A percentile compares a stretch with the other conserved stretches of the same genome.
Conservation (phyloP, 2,888 invertebrate genomes). For the Macrophya annulata region DNA sequence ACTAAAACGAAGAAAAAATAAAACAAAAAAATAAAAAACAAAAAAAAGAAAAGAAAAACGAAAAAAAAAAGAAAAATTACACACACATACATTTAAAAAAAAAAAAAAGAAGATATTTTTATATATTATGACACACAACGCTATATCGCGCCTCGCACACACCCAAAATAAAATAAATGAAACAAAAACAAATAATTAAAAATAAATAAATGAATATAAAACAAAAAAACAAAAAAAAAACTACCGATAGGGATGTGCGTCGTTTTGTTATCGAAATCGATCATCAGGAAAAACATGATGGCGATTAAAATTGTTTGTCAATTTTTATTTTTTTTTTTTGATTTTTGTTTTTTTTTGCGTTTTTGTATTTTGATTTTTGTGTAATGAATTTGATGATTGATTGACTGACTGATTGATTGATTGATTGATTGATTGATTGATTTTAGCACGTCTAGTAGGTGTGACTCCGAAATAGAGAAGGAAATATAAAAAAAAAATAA, state of each 20-base stretch:
- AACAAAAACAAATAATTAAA: not conserved
- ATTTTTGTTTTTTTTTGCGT: not conserved
- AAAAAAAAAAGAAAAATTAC: conserved; percentile 24
- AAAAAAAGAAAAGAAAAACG: conserved; percentile 51
- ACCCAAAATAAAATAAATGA: not conserved
- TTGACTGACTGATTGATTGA: not conserved
- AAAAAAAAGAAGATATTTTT: conserved; percentile 62
- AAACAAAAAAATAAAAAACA: conserved; percentile 54
- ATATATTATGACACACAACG: conserved; percentile 40
- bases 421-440: conserved; percentile 15
- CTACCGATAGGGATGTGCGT: not conserved
- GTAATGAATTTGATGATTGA: not conserved
- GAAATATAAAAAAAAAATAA: not conserved
- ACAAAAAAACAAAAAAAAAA: not conserved
- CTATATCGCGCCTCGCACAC: not conserved
- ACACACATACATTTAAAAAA: conserved; percentile 60
- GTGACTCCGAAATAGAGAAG: not conserved
- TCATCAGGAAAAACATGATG: not conserved
- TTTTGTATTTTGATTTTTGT: not conserved
- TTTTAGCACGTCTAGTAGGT: not conserved
- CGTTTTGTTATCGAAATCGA: not conserved
- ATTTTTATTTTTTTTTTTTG: not conserved
- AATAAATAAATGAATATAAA: no score
- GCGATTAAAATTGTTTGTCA: conserved; percentile 10
- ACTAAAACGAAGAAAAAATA: conserved; percentile 66